A percentile compares a stretch with the other conserved stretches of the same genome.
These are phyloP conservation scores for Nemapogon koenigi DNA, from an alignment of 2,888 invertebrate species.

Conservation along the genomic window DNA sequence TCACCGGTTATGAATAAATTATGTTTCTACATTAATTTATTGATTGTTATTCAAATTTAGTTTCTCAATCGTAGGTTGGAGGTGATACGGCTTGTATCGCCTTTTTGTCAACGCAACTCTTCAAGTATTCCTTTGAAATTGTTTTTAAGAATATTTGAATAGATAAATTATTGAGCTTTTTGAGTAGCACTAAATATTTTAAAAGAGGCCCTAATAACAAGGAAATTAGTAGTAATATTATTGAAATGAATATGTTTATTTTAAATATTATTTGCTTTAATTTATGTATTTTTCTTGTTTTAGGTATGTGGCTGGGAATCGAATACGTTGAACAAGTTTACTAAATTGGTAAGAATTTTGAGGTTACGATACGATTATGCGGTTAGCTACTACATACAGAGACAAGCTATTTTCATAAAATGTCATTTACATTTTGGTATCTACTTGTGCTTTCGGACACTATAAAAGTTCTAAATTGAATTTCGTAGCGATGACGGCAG, in stretches of 20 bases:
- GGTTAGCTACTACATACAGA: too few relatives aligned
- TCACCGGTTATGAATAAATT: constrained; percentile 57
- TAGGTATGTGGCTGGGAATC: constrained; percentile 10
- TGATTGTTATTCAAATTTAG: constrained; percentile 63
- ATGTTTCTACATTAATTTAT: constrained; percentile 60
- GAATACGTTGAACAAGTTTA: constrained; percentile 1
- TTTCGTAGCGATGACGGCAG: too few relatives aligned
- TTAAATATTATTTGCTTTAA: not conserved
- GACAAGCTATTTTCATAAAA: too few relatives aligned
- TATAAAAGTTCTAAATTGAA: too few relatives aligned
- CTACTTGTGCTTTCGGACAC: too few relatives aligned
- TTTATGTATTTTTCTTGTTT: constrained; percentile 6
- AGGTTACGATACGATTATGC: too few relatives aligned
- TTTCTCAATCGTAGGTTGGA: constrained; percentile 62
- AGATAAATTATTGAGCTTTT: not conserved
- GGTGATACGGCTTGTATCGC: constrained; percentile 48
- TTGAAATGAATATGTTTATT: not conserved
- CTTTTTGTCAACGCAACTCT: constrained; percentile 44
- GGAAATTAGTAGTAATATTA: not conserved
- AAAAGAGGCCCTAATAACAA: not conserved
- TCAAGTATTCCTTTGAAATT: too few relatives aligned
- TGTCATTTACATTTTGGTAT: too few relatives aligned
- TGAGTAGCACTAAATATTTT: not conserved
- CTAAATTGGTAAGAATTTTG: constrained; percentile 7
- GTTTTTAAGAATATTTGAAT: constrained; percentile 10